Conservation (phyloP, 2,888 invertebrate genomes). For the Drosophila prostipennis region DNA sequence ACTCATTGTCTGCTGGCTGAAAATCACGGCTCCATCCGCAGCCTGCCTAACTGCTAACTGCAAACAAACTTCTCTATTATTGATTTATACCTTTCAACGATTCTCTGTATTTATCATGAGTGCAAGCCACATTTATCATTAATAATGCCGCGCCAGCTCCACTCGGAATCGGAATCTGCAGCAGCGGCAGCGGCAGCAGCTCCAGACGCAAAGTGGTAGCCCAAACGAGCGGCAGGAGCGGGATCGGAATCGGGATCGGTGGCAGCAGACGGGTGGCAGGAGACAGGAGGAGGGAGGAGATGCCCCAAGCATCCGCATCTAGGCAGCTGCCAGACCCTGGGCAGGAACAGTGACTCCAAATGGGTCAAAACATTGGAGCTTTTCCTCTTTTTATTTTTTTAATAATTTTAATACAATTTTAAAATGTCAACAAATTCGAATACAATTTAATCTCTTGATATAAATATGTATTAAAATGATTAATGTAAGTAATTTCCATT, state of each 20-base stretch:
- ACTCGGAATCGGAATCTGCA: constrained; percentile 36
- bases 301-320: constrained; percentile 62
- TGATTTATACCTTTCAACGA: constrained; percentile 84
- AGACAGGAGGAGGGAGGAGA: constrained; percentile 22
- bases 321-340: constrained; percentile 67
- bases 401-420: too few species aligned
- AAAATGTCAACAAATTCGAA: too few species aligned
- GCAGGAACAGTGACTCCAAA: constrained; percentile 51
- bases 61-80: constrained; percentile 82
- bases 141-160: constrained; percentile 69
- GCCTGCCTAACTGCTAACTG: constrained; percentile 74
- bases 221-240: constrained; percentile 61
- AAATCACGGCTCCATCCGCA: constrained; percentile 71
- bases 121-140: constrained; percentile 84
- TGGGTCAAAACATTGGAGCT: too few species aligned
- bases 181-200: constrained; percentile 21
- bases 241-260: constrained; percentile 16
- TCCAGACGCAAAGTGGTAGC: constrained; percentile 72
- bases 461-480: too few species aligned
- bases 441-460: too few species aligned
- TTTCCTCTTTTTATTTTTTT: too few species aligned
- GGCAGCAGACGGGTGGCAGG: neutral
- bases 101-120: constrained; percentile 85
- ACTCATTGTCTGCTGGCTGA: constrained; percentile 73
- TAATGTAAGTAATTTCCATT: too few species aligned